Base-by-base conservation (phyloP, 2,113 vertebrate species). In the Dissostichus mawsoni region DNA sequence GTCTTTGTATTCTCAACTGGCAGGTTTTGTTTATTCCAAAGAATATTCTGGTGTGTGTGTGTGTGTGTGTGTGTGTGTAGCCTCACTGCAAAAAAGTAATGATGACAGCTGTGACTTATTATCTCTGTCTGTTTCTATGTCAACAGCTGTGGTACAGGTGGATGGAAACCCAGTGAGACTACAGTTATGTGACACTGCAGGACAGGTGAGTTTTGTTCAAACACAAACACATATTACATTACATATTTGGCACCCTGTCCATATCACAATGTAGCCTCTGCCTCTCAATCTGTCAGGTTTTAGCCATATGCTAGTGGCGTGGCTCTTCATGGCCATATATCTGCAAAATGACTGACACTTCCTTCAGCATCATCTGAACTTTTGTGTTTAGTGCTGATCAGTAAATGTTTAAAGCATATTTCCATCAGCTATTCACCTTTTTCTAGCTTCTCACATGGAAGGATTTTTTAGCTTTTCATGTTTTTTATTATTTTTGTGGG, bases 161-260 rank as follows among this genome's bases (percentile, higher is more conserved):
- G 95, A 95, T 18, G 95, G 95, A 58, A 94, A 85, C 78, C 96
- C 96, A 0, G 93, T 96, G 5, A 90, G 95, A 86, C 92, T 96
- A 25, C 95, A 96, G 89, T 90, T 96, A 23, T 96, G 95, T 76
- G 96, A 97, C 91, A 96, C 96, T 1, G 96, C 96, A 1, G 96
- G 96, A 85, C 96, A 96, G 95, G 96, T 97, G 92, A 94, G 92
- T 74, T 44, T 20, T 57, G 18, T 23, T 68, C 6, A 33, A 64
- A 45, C 25, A 55, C 57, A 67, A 47, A 66, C 65, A 73, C 51
- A 33, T 5, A 47, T 16, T 12, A 47, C 61, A 10, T 70, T 11
- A 51, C 47, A 36, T 9, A 12, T 48, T 59, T 11, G 45, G 8
- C 41, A 13, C 20, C 23, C 1, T 44, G 23, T 0, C 0, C 1